A percentile compares a stretch with the other conserved stretches of the same genome.
Evolutionary conservation across 2,797 vertebrate species (phyloP).

Genomic region (Sebastes matsubarae): DNA sequence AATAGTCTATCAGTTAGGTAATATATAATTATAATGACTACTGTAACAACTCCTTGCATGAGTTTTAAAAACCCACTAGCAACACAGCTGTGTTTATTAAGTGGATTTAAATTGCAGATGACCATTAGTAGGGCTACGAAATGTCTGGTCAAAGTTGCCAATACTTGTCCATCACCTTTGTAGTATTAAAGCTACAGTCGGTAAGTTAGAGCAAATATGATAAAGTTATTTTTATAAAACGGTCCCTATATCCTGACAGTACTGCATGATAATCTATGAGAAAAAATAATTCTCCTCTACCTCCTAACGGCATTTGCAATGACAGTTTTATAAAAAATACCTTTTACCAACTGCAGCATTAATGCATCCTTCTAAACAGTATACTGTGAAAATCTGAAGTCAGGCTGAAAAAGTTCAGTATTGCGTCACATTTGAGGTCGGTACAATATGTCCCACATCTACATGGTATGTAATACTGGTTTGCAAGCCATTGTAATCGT

Average conservation of each 20-base stretch:
- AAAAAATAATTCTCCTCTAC: no score
- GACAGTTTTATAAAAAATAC: no score
- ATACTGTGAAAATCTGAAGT: background rate
- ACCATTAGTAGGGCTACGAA: no score
- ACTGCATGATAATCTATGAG: no score
- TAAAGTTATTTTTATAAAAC: no score
- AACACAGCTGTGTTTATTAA: background rate
- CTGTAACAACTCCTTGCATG: no score
- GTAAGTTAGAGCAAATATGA: no score
- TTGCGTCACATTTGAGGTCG: constrained; percentile 3
- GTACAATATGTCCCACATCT: background rate
- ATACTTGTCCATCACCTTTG: background rate
- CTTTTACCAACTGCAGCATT: background rate
- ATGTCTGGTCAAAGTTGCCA: background rate
- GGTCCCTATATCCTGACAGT: no score
- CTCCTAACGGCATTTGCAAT: no score
- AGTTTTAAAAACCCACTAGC: background rate
- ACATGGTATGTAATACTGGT: background rate
- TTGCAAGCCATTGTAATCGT: background rate
- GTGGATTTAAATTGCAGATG: background rate
- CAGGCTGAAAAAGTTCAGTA: background rate
- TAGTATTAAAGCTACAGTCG: background rate
- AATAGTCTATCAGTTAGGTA: no score
- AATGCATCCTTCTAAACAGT: background rate
- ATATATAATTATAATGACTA: background rate